These are phyloP conservation scores for Peromyscus polionotus DNA, from an alignment of 2,113 vertebrate genomes.

Conservation along the genomic window DNA sequence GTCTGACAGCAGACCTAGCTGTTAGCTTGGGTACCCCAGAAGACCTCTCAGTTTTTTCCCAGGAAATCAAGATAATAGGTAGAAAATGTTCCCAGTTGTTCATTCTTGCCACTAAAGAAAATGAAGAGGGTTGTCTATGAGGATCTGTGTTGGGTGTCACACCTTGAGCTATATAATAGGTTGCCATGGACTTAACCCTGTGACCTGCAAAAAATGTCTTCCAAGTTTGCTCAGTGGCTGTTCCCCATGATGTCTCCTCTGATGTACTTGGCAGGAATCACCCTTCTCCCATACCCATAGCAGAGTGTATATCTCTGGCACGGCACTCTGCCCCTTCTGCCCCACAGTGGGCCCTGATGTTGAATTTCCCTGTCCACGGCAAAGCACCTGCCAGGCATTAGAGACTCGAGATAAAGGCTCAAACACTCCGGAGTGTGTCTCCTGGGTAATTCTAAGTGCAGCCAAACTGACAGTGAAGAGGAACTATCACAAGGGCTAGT, in stretches of 20 bases:
- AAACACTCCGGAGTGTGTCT: not conserved
- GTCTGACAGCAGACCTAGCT: not conserved
- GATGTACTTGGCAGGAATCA: not conserved
- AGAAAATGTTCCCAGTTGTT: not conserved
- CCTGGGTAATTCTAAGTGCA: not conserved
- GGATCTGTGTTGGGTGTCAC: not conserved
- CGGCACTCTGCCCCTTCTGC: not conserved
- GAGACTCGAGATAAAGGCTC: not conserved
- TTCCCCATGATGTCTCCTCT: not conserved
- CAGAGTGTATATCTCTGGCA: no score
- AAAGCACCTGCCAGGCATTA: not conserved
- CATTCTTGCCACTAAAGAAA: not conserved
- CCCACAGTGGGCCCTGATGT: rapidly evolving
- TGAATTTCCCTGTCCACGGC: not conserved
- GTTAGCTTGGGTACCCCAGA: not conserved
- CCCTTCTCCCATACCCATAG: rapidly evolving
- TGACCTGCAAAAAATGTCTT: not conserved
- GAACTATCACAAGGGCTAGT: not conserved
- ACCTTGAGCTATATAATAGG: not conserved
- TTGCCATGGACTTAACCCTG: not conserved
- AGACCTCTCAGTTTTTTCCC: not conserved
- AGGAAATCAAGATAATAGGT: not conserved
- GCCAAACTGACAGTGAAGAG: not conserved
- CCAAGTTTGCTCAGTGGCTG: not conserved
- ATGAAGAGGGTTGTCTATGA: not conserved